A percentile compares a stretch with the other conserved stretches of the same genome.
Evolutionary conservation across 2,797 vertebrate genomes (phyloP).

Genomic region (Hoplostethus atlanticus): DNA sequence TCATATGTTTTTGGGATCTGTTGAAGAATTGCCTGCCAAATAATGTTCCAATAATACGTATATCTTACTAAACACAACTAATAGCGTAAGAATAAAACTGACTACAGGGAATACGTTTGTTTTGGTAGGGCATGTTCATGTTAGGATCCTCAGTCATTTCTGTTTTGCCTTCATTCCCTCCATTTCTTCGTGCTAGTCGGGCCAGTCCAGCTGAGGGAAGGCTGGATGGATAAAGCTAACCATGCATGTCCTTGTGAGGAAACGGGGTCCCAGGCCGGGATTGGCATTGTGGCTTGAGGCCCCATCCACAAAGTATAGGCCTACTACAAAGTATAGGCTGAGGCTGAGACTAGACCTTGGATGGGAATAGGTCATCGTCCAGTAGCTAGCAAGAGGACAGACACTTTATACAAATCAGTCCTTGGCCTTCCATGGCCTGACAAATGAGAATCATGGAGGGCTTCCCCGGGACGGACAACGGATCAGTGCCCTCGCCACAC

Average conservation of each 20-base stretch:
- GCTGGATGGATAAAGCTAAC: conserved; percentile 45
- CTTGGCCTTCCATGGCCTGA: conserved; percentile 56
- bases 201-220: conserved; percentile 24
- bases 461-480: conserved; percentile 57
- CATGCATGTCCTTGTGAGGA: conserved; percentile 47
- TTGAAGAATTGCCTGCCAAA: conserved; percentile 6
- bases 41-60: neutral
- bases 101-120: neutral
- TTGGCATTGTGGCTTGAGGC: conserved; percentile 43
- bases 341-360: conserved; percentile 40
- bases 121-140: conserved; percentile 1
- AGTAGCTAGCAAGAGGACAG: conserved; percentile 50
- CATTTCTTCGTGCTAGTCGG: neutral
- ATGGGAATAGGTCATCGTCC: conserved; percentile 60
- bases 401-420: conserved; percentile 72
- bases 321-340: conserved; percentile 48
- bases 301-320: conserved; percentile 44
- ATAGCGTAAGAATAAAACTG: conserved; percentile 16
- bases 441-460: conserved; percentile 64
- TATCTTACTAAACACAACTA: neutral
- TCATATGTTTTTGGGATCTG: neutral
- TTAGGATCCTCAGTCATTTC: conserved; percentile 1
- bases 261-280: conserved; percentile 30
- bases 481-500: conserved; percentile 65
- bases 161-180: neutral